Evolutionary conservation across 2,797 vertebrate genomes (phyloP).

Genomic region (Loriculus beryllinus): DNA sequence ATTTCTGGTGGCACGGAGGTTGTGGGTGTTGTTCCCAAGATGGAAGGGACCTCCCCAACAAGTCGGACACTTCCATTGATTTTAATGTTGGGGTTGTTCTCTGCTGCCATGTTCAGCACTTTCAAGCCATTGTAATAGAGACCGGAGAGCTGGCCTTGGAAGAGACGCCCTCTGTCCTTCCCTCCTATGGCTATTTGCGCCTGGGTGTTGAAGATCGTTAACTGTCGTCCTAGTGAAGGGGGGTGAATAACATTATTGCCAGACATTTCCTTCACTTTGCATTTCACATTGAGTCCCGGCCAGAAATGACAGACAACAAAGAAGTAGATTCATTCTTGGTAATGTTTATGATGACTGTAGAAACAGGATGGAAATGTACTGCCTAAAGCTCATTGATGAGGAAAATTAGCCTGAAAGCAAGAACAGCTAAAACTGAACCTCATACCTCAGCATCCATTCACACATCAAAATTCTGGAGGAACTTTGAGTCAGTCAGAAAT

Average conservation of each 20-base stretch:
- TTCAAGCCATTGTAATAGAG: slow-evolving; percentile 98
- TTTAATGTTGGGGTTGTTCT: slow-evolving; percentile 91
- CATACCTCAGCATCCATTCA: neutral
- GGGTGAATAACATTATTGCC: slow-evolving; percentile 78
- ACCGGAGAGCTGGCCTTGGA: slow-evolving; percentile 96
- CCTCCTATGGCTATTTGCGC: slow-evolving; percentile 94
- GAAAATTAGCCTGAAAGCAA: neutral
- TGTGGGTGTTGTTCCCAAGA: slow-evolving; percentile 87
- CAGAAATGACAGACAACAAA: slow-evolving; percentile 29
- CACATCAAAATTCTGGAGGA: neutral
- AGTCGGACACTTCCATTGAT: slow-evolving; percentile 96
- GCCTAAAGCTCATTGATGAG: neutral
- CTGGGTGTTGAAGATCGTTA: slow-evolving; percentile 99
- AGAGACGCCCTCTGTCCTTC: slow-evolving; percentile 89
- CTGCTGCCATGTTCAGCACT: slow-evolving; percentile 95
- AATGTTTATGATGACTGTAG: neutral
- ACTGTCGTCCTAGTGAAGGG: slow-evolving; percentile 89
- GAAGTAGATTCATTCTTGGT: slow-evolving; percentile 57
- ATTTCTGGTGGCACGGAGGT: slow-evolving; percentile 91
- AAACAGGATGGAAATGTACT: slow-evolving; percentile 1
- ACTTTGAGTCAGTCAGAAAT: neutral
- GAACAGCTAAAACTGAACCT: neutral
- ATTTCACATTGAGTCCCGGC: slow-evolving; percentile 21
- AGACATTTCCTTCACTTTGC: slow-evolving; percentile 43
- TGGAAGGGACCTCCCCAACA: slow-evolving; percentile 91